Percentiles rank a stretch among this genome's conserved stretches.
phyloP scores from a whole-genome alignment of 2,888 invertebrate genomes.

The Mesorhabditis sp. region DNA sequence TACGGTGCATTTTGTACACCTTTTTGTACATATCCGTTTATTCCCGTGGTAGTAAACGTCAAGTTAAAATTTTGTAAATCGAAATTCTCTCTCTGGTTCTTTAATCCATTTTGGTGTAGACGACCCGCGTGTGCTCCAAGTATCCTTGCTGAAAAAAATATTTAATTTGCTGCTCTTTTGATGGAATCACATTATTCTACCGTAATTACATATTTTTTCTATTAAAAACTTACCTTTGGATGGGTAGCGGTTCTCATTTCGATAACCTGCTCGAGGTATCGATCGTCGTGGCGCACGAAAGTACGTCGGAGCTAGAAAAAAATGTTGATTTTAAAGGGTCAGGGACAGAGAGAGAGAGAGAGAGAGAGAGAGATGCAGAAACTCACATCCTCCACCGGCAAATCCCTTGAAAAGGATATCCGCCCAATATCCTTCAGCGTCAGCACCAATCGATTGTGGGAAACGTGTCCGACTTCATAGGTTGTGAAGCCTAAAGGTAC shows the following conservation, averaged over 20 bases:
- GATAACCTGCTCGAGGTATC: constrained; percentile 56
- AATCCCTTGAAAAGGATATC: constrained; percentile 57
- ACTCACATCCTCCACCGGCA: constrained; percentile 58
- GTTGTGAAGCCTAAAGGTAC: constrained; percentile 56
- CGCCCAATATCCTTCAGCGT: constrained; percentile 58
- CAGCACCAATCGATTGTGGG: constrained; percentile 51
- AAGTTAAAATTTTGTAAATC: neutral
- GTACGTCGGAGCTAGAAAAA: constrained; percentile 54
- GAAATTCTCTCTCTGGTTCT: constrained; percentile 1
- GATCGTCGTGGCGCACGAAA: constrained; percentile 57
- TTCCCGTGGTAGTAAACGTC: too few species aligned
- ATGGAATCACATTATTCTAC: neutral
- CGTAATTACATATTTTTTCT: too few species aligned
- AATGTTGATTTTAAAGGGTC: neutral
- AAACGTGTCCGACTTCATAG: constrained; percentile 57
- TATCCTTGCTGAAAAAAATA: constrained; percentile 33
- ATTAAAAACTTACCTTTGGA: constrained; percentile 33
- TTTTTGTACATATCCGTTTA: too few species aligned
- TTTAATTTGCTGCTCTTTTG: neutral
- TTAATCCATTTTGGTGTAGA: constrained; percentile 50
- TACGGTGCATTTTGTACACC: too few species aligned
- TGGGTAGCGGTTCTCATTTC: constrained; percentile 58
- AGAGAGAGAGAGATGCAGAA: neutral
- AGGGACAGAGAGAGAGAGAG: neutral
- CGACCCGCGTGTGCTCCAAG: constrained; percentile 56